Conservation (phyloP, 1,140 invertebrate species). For the Parasteatoda tepidariorum region DNA sequence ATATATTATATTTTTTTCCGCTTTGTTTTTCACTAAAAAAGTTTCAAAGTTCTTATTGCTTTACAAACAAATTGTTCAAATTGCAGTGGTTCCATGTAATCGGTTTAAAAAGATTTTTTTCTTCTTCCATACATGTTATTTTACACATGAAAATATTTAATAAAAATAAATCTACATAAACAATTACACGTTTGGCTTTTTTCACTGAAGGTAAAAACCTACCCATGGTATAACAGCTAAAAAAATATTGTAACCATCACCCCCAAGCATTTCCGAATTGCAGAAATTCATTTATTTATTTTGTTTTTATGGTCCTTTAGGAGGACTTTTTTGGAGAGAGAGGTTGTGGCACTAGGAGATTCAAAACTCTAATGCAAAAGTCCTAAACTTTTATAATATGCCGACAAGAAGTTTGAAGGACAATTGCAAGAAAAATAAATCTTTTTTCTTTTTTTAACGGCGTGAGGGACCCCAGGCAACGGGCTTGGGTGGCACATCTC, state of each 20-base stretch:
- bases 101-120: neutral
- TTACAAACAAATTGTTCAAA: slow-evolving; percentile 20
- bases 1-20: neutral
- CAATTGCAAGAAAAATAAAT: slow-evolving; percentile 40
- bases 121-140: neutral
- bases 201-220: slow-evolving; percentile 40
- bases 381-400: slow-evolving; percentile 10
- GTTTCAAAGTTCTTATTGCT: slow-evolving; percentile 35
- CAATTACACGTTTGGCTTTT: slow-evolving; percentile 28
- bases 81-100: slow-evolving; percentile 11
- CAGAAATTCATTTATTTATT: slow-evolving; percentile 1
- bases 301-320: neutral
- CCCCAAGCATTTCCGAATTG: slow-evolving; percentile 24
- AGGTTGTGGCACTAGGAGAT: slow-evolving; percentile 55
- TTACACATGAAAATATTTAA: slow-evolving; percentile 20
- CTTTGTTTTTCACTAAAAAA: too few relatives aligned
- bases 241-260: slow-evolving; percentile 55
- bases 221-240: slow-evolving; percentile 37
- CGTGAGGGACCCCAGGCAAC: slow-evolving; percentile 59
- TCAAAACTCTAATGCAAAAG: slow-evolving; percentile 41
- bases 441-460: slow-evolving; percentile 35
- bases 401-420: slow-evolving; percentile 7
- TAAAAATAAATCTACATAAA: slow-evolving; percentile 34
- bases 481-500: slow-evolving; percentile 49
- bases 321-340: slow-evolving; percentile 8